Base-by-base conservation (phyloP, 2,797 vertebrate genomes). In the Gymnoscopelus microlampas region DNA sequence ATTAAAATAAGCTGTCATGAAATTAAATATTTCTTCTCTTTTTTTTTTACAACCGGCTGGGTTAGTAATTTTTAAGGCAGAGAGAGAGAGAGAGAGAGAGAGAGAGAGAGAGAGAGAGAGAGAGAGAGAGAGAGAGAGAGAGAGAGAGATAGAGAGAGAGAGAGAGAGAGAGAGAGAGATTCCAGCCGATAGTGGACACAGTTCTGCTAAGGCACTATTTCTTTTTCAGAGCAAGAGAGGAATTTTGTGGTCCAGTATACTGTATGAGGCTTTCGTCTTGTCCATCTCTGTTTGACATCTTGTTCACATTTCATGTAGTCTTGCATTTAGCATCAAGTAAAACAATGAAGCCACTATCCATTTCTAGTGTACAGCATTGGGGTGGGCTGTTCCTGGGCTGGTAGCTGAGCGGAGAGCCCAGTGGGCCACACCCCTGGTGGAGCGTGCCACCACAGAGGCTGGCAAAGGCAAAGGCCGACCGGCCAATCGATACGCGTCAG, bases 1-100 rank as follows among this genome's bases (percentile, higher is more conserved):
- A 91, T 91, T 92, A 88, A 89, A 91, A 83, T 81, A 77, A 88
- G 79, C 83, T 85, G 83, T 90, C 85, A 84, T 82, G 70, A 85
- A 91, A 88, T 89, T 85, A 80, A 76, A 86, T 78, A 68, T 79
- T 77, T 78, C 73, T 62, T 63, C 70, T 54, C 53, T 13, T 54
- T 60, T 70, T 50, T 12, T 5, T 19, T 51, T 50, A 66, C 71
- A 59, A 71, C 63, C 80, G 87, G 81, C 88, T 90, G 84, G 77
- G 55, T 55, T 68, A 84, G 83, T 85, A 86, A 84, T 91, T 87
- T 87, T 66, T 89, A 83, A 86, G 85, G 81, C 88, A 80, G 83
- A 68, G 60, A 83, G 80, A 82, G 73, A 83, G 84, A 26, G 26
- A 26, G 26, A 26, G 2, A 26, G 26, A 26, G 26, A 26, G 26